Percentiles rank a stretch among this genome's conserved stretches.
Conservation (phyloP, 2,113 vertebrate genomes). For the Pygoscelis antarcticus region DNA sequence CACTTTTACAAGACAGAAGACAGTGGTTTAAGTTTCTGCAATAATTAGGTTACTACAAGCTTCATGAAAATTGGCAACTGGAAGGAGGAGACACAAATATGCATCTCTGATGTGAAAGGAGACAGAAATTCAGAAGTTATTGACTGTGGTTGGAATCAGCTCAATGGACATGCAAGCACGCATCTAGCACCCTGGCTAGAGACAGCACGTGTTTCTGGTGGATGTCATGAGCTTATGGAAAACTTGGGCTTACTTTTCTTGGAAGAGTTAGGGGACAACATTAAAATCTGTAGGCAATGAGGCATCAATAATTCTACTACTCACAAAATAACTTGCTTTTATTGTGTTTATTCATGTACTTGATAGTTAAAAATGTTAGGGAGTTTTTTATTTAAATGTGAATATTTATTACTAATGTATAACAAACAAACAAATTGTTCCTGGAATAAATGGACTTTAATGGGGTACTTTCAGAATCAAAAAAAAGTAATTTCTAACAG, state of each 20-base stretch:
- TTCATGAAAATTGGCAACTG: not conserved
- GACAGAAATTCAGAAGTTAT: not conserved
- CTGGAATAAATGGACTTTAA: not conserved
- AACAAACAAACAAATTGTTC: not conserved
- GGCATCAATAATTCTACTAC: not conserved
- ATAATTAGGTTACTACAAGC: not conserved
- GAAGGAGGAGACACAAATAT: not conserved
- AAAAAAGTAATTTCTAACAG: not conserved
- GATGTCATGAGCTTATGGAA: not conserved
- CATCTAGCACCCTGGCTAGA: not conserved
- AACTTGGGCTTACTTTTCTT: not conserved
- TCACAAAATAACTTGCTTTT: not conserved
- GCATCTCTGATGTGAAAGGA: not conserved
- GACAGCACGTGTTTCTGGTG: not conserved
- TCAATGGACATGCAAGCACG: not conserved
- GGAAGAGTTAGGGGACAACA: not conserved
- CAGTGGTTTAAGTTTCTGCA: not conserved
- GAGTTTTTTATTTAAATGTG: not conserved
- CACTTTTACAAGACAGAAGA: not conserved
- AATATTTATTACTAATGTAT: not conserved
- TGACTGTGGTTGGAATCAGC: not conserved
- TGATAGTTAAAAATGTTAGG: not conserved
- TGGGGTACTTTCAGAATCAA: not conserved
- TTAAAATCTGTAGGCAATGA: not conserved
- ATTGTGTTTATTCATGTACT: not conserved